These are phyloP conservation scores for Euwallacea fornicatus DNA, from an alignment of 1,140 invertebrate genomes.

Conservation along the genomic window DNA sequence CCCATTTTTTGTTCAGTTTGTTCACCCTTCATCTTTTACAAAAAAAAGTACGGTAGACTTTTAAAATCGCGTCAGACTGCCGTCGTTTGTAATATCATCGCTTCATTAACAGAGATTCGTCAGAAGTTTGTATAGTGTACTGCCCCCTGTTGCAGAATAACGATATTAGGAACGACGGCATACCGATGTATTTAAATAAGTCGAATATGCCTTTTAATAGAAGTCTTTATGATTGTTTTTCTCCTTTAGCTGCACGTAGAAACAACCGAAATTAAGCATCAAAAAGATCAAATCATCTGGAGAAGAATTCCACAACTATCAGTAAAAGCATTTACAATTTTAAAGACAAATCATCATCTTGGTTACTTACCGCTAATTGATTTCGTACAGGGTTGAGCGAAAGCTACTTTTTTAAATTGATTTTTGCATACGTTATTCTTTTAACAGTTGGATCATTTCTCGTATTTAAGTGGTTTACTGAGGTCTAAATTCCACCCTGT, in stretches of 20 bases:
- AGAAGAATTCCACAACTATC: constrained; percentile 6
- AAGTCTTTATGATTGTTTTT: constrained; percentile 1
- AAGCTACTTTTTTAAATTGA: background rate
- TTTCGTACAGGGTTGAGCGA: background rate
- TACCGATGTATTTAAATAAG: no score
- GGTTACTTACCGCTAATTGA: background rate
- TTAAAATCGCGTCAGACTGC: no score
- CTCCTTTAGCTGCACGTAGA: constrained; percentile 27
- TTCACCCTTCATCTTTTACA: background rate
- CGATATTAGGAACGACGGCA: no score
- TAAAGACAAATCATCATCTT: constrained; percentile 4
- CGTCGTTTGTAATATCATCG: no score
- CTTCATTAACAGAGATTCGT: no score
- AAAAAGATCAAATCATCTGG: background rate
- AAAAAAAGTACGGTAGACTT: background rate
- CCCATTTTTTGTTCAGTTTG: constrained; percentile 14
- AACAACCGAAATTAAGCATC: constrained; percentile 30
- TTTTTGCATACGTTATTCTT: no score
- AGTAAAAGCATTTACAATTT: background rate
- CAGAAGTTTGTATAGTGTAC: no score
- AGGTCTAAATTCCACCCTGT: background rate
- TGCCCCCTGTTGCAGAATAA: no score
- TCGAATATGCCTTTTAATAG: no score
- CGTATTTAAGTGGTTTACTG: no score
- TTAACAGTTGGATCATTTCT: no score